Percentiles rank a stretch among this genome's conserved stretches.
phyloP scores from a whole-genome alignment of 1,140 invertebrate genomes.

The Chironomus striatipennis region DNA sequence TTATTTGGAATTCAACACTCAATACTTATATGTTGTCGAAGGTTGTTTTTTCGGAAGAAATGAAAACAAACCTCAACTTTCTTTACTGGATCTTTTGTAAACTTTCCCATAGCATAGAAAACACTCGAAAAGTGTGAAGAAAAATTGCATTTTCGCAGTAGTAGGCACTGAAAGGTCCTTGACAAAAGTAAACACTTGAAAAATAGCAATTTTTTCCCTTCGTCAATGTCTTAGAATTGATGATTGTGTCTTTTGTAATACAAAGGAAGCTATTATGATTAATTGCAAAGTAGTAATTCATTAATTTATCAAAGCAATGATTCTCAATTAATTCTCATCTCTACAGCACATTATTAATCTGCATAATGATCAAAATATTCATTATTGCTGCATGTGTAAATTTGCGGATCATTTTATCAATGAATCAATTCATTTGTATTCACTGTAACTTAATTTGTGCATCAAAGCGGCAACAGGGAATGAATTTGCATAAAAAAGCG shows the following conservation, averaged over 20 bases:
- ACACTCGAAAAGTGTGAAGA: neutral
- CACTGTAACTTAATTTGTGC: neutral
- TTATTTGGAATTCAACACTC: neutral
- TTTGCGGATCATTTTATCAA: neutral
- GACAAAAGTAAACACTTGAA: neutral
- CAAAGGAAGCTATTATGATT: too few species aligned
- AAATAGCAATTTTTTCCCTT: neutral
- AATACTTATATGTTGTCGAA: neutral
- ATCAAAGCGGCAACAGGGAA: neutral
- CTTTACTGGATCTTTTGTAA: neutral
- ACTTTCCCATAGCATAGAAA: neutral
- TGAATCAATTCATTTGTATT: neutral
- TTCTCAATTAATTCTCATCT: too few species aligned
- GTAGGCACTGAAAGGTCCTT: neutral
- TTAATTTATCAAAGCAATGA: too few species aligned
- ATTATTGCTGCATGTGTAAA: neutral
- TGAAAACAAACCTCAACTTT: neutral
- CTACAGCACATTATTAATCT: neutral
- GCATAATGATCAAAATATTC: neutral
- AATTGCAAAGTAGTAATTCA: too few species aligned
- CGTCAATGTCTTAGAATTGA: neutral
- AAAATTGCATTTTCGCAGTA: neutral
- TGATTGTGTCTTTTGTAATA: neutral
- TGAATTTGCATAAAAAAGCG: constrained; percentile 1
- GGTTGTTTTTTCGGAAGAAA: constrained; percentile 27